phyloP scores from a whole-genome alignment of 2,797 vertebrate genomes.

The Novumbra hubbsi region DNA sequence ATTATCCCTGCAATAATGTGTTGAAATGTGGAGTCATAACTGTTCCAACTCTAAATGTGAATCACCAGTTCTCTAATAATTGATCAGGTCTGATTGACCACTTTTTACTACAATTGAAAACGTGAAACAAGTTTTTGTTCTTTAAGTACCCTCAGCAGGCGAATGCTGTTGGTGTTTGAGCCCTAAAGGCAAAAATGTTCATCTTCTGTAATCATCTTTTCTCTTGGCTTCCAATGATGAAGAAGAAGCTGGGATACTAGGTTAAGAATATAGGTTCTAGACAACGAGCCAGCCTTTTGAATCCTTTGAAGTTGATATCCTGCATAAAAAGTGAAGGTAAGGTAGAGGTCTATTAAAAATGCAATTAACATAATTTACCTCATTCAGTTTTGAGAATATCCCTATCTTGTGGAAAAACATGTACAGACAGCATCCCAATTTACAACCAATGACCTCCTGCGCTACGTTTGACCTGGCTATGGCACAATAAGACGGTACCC shows the following conservation, averaged over 20 bases:
- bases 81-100: too few species aligned
- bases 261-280: conserved; percentile 31
- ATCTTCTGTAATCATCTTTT: conserved; percentile 29
- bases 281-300: conserved; percentile 26
- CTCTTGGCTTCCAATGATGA: neutral
- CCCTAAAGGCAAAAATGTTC: neutral
- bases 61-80: too few species aligned
- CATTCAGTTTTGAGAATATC: conserved; percentile 38
- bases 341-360: conserved; percentile 55
- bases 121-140: too few species aligned
- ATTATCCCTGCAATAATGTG: too few species aligned
- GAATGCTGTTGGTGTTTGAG: neutral
- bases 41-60: too few species aligned
- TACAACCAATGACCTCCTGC: neutral
- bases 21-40: too few species aligned
- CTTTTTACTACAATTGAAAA: too few species aligned
- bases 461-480: neutral
- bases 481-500: neutral
- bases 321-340: conserved; percentile 38
- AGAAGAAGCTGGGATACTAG: conserved; percentile 18
- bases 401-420: conserved; percentile 29
- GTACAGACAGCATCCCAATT: neutral
- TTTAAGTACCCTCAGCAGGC: too few species aligned
- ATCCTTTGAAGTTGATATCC: conserved; percentile 49
- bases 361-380: conserved; percentile 58